Percentiles rank a stretch among this genome's conserved stretches.
These are phyloP conservation scores for Acanthosoma haemorrhoidale DNA, from an alignment of 2,888 invertebrate species.

Conservation along the genomic window DNA sequence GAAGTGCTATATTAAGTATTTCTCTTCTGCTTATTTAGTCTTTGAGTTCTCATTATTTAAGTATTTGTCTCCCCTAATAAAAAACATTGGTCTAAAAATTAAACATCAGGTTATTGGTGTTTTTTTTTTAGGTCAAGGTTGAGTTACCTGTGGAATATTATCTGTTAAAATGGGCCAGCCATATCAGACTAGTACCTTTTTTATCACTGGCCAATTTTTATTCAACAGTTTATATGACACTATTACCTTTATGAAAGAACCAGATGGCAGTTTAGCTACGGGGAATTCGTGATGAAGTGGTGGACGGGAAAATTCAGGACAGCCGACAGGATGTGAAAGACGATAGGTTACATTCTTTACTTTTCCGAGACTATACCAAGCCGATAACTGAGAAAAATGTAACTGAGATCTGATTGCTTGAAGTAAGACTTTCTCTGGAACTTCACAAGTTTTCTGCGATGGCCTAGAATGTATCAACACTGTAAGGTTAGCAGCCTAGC, in stretches of 20 bases:
- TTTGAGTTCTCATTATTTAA: too few relatives aligned
- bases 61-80: too few relatives aligned
- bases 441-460: background rate
- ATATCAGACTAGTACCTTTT: too few relatives aligned
- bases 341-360: slow-evolving; percentile 59
- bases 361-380: slow-evolving; percentile 64
- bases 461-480: slow-evolving; percentile 17
- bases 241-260: slow-evolving; percentile 39
- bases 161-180: too few relatives aligned
- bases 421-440: slow-evolving; percentile 58
- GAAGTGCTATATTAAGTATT: too few relatives aligned
- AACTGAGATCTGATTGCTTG: slow-evolving; percentile 91
- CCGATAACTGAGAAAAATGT: slow-evolving; percentile 93
- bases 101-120: too few relatives aligned
- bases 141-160: too few relatives aligned
- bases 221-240: background rate
- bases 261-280: slow-evolving; percentile 53
- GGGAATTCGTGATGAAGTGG: slow-evolving; percentile 69
- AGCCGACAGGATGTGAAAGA: slow-evolving; percentile 60
- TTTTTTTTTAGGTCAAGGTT: too few relatives aligned
- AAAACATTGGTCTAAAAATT: too few relatives aligned
- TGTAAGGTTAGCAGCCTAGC: too few relatives aligned
- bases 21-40: too few relatives aligned
- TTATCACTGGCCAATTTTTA: too few relatives aligned
- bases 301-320: slow-evolving; percentile 49